These are phyloP conservation scores for Nasonia longicornis DNA, from an alignment of 1,140 invertebrate species.

Conservation along the genomic window DNA sequence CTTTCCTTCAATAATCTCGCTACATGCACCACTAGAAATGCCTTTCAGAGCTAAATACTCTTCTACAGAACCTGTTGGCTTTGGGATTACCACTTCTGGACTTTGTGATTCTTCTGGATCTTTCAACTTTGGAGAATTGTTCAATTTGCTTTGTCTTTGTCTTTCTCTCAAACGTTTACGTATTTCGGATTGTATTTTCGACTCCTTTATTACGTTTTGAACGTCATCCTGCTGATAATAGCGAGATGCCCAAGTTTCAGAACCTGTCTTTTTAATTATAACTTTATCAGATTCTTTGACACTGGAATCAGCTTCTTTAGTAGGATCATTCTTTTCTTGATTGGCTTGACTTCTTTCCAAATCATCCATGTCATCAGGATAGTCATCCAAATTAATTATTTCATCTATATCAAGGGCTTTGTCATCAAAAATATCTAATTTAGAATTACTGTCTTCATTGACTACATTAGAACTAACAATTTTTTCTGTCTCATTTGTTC, in stretches of 20 bases:
- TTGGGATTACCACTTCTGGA: conserved; percentile 44
- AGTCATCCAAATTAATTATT: conserved; percentile 68
- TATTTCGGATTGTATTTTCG: conserved; percentile 68
- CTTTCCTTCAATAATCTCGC: background rate
- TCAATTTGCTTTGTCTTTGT: conserved; percentile 62
- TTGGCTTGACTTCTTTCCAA: conserved; percentile 52
- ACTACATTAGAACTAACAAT: background rate
- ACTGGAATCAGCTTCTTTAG: conserved; percentile 12
- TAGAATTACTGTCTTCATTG: conserved; percentile 1
- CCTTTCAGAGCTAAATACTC: conserved; percentile 66
- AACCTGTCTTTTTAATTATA: conserved; percentile 20
- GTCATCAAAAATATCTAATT: conserved; percentile 38
- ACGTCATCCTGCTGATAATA: conserved; percentile 68
- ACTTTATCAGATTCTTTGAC: conserved; percentile 41
- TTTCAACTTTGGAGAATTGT: conserved; percentile 56
- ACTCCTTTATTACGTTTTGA: conserved; percentile 67
- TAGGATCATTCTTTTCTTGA: conserved; percentile 44
- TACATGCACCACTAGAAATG: conserved; percentile 1
- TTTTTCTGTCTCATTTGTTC: background rate
- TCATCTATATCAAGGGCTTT: conserved; percentile 58
- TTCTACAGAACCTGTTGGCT: conserved; percentile 64
- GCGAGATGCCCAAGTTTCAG: conserved; percentile 66
- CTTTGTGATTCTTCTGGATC: conserved; percentile 4
- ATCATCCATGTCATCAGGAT: conserved; percentile 65
- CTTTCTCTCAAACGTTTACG: conserved; percentile 66